A percentile compares a stretch with the other conserved stretches of the same genome.
Conservation (phyloP, 2,888 invertebrate species). For the Lepidocyrtinus sp. region DNA sequence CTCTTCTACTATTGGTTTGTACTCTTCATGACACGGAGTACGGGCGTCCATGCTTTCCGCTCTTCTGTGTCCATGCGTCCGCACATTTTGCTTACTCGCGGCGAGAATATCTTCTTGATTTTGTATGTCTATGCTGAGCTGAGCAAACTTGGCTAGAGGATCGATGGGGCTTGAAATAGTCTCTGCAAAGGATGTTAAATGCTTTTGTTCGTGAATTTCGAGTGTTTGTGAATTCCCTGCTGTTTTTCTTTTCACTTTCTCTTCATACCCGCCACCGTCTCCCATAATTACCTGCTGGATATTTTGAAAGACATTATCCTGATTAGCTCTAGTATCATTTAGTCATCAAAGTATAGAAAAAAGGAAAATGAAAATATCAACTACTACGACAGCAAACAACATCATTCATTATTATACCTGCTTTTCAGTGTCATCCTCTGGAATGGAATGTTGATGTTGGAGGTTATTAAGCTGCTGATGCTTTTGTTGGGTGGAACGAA, state of each 20-base stretch:
- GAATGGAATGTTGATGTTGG: constrained; percentile 49
- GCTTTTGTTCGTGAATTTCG: neutral
- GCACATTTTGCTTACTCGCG: constrained; percentile 22
- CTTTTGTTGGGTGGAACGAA: constrained; percentile 21
- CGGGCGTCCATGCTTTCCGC: constrained; percentile 66
- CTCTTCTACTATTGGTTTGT: constrained; percentile 43
- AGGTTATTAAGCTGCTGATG: constrained; percentile 18
- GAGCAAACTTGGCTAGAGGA: constrained; percentile 42
- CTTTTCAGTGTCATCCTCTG: constrained; percentile 47
- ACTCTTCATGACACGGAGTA: constrained; percentile 52
- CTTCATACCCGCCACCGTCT: neutral
- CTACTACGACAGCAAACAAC: neutral
- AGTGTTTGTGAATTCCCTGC: no score
- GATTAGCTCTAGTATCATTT: constrained; percentile 39
- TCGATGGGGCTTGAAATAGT: constrained; percentile 8
- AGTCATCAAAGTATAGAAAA: neutral
- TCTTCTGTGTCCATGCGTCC: constrained; percentile 54
- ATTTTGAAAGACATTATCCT: constrained; percentile 52
- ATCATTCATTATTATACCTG: constrained; percentile 44
- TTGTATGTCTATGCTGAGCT: constrained; percentile 45
- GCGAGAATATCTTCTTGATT: constrained; percentile 20
- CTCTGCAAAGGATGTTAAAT: constrained; percentile 18
- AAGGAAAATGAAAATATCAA: neutral
- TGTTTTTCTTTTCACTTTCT: neutral
- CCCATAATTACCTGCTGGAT: constrained; percentile 52